These are phyloP conservation scores for Beris chalybata DNA, from an alignment of 2,888 invertebrate species.

Conservation along the genomic window DNA sequence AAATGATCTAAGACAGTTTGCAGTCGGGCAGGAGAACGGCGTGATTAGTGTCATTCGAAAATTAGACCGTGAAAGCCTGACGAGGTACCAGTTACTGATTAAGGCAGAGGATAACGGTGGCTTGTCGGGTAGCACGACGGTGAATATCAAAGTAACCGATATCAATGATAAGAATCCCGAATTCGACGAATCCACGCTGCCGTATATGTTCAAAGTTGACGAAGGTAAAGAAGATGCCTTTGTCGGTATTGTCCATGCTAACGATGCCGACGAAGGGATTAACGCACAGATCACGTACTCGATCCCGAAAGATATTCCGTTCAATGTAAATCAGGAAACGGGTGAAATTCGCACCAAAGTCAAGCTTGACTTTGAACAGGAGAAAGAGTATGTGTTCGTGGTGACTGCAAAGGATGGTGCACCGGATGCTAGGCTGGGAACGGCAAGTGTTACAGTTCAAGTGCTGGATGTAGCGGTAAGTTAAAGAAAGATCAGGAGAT, in stretches of 20 bases:
- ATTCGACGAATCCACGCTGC: conserved; percentile 71
- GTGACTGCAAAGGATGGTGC: conserved; percentile 89
- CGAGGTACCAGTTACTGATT: conserved; percentile 82
- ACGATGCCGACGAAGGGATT: conserved; percentile 81
- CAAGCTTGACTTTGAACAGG: conserved; percentile 79
- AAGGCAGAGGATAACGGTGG: conserved; percentile 86
- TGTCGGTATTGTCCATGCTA: conserved; percentile 82
- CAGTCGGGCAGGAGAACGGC: conserved; percentile 84
- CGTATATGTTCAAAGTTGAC: conserved; percentile 79
- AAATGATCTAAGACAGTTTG: conserved; percentile 85
- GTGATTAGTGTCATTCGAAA: conserved; percentile 82
- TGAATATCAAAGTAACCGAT: conserved; percentile 87
- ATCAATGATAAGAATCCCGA: conserved; percentile 91
- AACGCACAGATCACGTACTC: conserved; percentile 82
- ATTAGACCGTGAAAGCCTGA: conserved; percentile 86
- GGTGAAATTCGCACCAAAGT: conserved; percentile 76
- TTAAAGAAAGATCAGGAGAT: not conserved
- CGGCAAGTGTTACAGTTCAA: conserved; percentile 80
- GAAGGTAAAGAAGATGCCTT: conserved; percentile 66
- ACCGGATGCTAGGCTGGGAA: conserved; percentile 80
- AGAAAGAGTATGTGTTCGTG: conserved; percentile 74
- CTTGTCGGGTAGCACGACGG: conserved; percentile 77
- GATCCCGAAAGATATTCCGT: conserved; percentile 76
- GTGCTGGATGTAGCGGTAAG: conserved; percentile 68
- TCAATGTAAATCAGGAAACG: conserved; percentile 74